These are phyloP conservation scores for Microtus richardsoni DNA, from an alignment of 2,113 vertebrate genomes.

Conservation along the genomic window DNA sequence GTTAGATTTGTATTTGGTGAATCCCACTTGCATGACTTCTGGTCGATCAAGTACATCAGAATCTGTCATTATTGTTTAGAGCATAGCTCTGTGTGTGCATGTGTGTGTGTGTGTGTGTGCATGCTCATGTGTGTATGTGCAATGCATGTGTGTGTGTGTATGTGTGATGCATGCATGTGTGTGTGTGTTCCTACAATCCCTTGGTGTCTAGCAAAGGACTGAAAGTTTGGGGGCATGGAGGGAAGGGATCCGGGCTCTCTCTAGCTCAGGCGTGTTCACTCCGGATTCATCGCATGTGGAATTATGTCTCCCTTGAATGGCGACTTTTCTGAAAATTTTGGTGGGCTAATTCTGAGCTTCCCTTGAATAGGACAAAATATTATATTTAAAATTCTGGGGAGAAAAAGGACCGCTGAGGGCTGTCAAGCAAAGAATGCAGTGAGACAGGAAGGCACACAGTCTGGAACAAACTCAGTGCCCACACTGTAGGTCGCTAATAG, in stretches of 20 bases:
- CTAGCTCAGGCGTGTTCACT: background rate
- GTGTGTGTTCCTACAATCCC: background rate
- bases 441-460: background rate
- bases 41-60: background rate
- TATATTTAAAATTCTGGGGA: background rate
- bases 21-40: background rate
- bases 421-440: background rate
- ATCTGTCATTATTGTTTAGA: fast-evolving
- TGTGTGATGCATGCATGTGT: background rate
- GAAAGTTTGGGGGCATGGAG: background rate
- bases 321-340: background rate
- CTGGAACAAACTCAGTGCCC: background rate
- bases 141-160: background rate
- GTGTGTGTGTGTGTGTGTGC: background rate
- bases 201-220: background rate
- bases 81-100: too few species aligned
- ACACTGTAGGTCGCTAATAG: background rate
- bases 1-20: background rate
- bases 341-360: background rate
- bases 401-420: background rate
- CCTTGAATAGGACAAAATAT: background rate
- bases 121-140: background rate
- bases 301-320: background rate
- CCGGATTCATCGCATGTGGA: fast-evolving
- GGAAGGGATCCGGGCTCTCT: too few species aligned